phyloP scores from a whole-genome alignment of 2,113 vertebrate species.

The Salvelinus sp. region DNA sequence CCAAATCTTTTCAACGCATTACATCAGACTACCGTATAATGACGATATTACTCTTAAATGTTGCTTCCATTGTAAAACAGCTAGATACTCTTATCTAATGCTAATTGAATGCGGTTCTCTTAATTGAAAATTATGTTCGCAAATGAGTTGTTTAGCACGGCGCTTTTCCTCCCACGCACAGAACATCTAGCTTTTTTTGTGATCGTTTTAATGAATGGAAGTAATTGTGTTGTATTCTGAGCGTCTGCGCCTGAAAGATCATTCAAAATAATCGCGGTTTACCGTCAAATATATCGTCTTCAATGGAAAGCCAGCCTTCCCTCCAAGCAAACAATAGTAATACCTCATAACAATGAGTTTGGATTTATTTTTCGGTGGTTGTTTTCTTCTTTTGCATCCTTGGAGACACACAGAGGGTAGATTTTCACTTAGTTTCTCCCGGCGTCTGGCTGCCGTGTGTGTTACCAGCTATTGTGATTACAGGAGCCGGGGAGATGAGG shows the following conservation, averaged over 20 bases:
- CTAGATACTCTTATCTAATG: background rate
- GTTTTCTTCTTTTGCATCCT: slow-evolving; percentile 17
- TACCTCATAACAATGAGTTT: slow-evolving; percentile 18
- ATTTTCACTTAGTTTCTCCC: slow-evolving; percentile 12
- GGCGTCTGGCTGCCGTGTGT: slow-evolving; percentile 30
- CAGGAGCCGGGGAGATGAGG: slow-evolving; percentile 45
- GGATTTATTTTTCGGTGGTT: slow-evolving; percentile 11
- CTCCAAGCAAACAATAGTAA: slow-evolving; percentile 6
- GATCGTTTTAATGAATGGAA: slow-evolving; percentile 30
- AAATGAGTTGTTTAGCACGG: slow-evolving; percentile 33
- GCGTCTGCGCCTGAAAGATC: slow-evolving; percentile 27
- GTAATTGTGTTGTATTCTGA: slow-evolving; percentile 32
- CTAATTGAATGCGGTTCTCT: slow-evolving; percentile 1
- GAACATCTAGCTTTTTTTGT: slow-evolving; percentile 7
- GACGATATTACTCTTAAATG: slow-evolving; percentile 24
- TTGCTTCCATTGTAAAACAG: background rate
- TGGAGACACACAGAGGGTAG: slow-evolving; percentile 14
- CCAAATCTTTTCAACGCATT: slow-evolving; percentile 6
- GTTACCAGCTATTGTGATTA: slow-evolving; percentile 39
- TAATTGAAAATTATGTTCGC: slow-evolving; percentile 48
- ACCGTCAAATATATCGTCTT: slow-evolving; percentile 3
- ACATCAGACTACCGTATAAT: background rate
- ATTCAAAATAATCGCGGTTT: slow-evolving; percentile 18
- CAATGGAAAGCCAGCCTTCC: slow-evolving; percentile 11
- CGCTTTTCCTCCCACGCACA: slow-evolving; percentile 27